phyloP scores from a whole-genome alignment of 2,113 vertebrate genomes.

The Pteropus alecto region DNA sequence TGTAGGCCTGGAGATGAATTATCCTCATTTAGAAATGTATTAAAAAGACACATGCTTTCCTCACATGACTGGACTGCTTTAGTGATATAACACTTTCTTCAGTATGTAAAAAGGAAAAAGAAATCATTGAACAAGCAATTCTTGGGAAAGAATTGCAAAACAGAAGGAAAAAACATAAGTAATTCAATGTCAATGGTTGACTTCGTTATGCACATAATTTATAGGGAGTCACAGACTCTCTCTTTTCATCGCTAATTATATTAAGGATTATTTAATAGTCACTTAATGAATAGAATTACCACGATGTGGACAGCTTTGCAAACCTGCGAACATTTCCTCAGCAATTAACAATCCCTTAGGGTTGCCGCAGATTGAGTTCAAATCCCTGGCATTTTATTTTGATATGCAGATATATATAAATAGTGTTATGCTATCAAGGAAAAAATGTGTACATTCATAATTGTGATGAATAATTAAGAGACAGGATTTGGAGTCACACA shows the following conservation, averaged over 20 bases:
- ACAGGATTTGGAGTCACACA: not conserved
- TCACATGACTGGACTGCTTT: not conserved
- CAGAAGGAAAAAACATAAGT: conserved; percentile 34
- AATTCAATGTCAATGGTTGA: conserved; percentile 57
- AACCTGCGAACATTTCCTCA: not conserved
- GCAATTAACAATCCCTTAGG: not conserved
- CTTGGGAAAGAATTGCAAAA: conserved; percentile 64
- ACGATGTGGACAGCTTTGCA: conserved; percentile 1
- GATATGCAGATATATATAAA: not conserved
- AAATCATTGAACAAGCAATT: conserved; percentile 43
- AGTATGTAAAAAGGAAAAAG: conserved; percentile 39
- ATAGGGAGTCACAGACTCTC: not conserved
- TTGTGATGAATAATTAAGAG: not conserved
- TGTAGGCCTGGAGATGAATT: not conserved
- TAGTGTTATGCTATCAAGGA: not conserved
- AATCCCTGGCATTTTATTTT: not conserved
- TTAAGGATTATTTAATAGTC: conserved; percentile 36
- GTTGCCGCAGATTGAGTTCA: not conserved
- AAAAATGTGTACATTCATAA: not conserved
- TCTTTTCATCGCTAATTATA: conserved; percentile 43
- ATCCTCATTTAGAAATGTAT: not conserved
- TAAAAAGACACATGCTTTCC: not conserved
- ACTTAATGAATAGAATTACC: not conserved
- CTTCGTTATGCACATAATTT: conserved; percentile 64
- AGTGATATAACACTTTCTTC: conserved; percentile 57